Base-by-base conservation (phyloP, 2,888 invertebrate genomes). In the Eretmocerus hayati region DNA sequence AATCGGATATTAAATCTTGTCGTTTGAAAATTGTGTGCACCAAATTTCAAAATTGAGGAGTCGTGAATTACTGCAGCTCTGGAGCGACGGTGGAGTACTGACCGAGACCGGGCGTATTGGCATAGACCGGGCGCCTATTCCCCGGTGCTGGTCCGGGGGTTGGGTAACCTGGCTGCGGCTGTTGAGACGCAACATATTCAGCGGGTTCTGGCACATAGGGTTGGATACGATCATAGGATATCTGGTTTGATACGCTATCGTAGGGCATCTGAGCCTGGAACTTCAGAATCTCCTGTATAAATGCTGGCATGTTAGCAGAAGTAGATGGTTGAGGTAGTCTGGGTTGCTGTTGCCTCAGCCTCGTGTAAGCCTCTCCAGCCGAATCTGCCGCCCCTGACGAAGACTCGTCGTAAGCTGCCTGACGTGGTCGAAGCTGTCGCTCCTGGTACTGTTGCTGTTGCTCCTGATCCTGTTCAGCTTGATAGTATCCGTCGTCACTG, bases 211-310 rank as follows among this genome's bases (percentile, higher is more conserved):
- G 71, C 8, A 69, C 60, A 48, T 69, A 71, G 1, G 68, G 66
- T 20, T 69, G 67, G 3, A 66, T 69, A 0, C 56, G 59, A 3
- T 58, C 59, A 42, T 61, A 63, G 5, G 36, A 50, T 23, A 71
- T 62, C 36, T 62, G 63, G 46, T 71, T 71, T 1, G 71, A 69
- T 19, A 68, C 60, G 9, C 67, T 66, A 41, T 66, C 64, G 48
- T 71, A 66, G 1, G 71, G 71, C n/a, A 64, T 63, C 41, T 64
- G 61, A 1, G 70, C 59, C 35, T 71, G 70, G 48, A 54, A 69
- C 13, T 60, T 62, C 18, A 71, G 37, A 6, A 71, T 33, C n/a
- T 64, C 58, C 46, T 64, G 62, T 23, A 71, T 58, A 13, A 56
- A 53, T 3, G 53, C 16, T 2, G 71, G 71, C 33, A 69, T 33